These are phyloP conservation scores for Polydrusus cervinus DNA, from an alignment of 2,888 invertebrate species.

Conservation along the genomic window DNA sequence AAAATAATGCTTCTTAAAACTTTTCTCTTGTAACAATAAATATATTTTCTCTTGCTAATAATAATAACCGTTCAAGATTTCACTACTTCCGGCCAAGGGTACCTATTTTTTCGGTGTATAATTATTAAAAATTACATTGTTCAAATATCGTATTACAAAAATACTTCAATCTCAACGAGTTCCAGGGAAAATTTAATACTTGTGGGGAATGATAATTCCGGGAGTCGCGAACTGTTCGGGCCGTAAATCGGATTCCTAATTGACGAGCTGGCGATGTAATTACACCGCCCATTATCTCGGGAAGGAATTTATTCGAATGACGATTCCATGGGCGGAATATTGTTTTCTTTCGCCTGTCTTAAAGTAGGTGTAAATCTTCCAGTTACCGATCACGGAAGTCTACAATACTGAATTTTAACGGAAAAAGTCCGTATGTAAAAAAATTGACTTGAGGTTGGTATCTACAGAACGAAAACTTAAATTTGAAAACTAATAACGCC, in stretches of 20 bases:
- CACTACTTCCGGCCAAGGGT: too few species aligned
- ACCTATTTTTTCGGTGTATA: too few species aligned
- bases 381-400: not conserved
- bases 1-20: too few species aligned
- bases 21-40: too few species aligned
- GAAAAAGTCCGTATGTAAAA: too few species aligned
- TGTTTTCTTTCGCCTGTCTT: not conserved
- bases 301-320: conserved; percentile 45
- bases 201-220: conserved; percentile 45
- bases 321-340: conserved; percentile 39
- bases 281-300: conserved; percentile 45
- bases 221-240: conserved; percentile 42
- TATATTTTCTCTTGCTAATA: too few species aligned
- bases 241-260: conserved; percentile 47
- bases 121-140: not conserved
- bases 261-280: conserved; percentile 52
- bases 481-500: too few species aligned
- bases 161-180: conserved; percentile 8
- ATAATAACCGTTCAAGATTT: too few species aligned
- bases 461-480: too few species aligned
- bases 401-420: not conserved
- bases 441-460: too few species aligned
- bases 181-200: conserved; percentile 41
- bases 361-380: too few species aligned
- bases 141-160: not conserved